Evolutionary conservation across 30 jellyfish, hydroid and myxozoan species (phyloP).

Genomic region (Aurelia coerulea): DNA sequence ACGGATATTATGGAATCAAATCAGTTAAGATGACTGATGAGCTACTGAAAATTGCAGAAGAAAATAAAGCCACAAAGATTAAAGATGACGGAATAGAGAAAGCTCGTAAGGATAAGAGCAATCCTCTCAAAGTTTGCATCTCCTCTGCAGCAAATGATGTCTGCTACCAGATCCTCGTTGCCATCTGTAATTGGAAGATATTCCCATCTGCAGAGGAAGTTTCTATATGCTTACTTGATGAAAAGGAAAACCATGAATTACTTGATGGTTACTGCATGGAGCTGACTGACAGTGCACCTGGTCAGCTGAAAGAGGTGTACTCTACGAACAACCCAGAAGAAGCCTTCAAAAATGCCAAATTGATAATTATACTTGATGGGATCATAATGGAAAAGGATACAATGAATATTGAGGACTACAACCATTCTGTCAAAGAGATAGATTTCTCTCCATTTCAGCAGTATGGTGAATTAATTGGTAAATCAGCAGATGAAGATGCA

Average conservation of each 20-base stretch:
- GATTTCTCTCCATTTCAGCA: conserved; percentile 27
- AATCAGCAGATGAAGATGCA: conserved; percentile 48
- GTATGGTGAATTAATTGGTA: conserved; percentile 59
- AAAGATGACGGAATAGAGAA: conserved; percentile 46
- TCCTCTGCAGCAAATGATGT: conserved; percentile 71
- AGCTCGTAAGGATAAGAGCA: conserved; percentile 22
- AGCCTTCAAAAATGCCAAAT: conserved; percentile 83
- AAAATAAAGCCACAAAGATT: conserved; percentile 61
- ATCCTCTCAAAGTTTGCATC: conserved; percentile 69
- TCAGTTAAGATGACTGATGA: conserved; percentile 77
- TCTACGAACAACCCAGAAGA: conserved; percentile 36
- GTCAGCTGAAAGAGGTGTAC: conserved; percentile 47
- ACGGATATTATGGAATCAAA: conserved; percentile 83
- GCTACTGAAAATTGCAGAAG: conserved; percentile 73
- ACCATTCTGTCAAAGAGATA: conserved; percentile 18
- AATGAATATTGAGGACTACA: background rate
- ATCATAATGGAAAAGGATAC: conserved; percentile 19
- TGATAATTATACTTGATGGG: conserved; percentile 64
- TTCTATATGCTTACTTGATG: conserved; percentile 60
- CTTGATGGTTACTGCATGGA: conserved; percentile 85
- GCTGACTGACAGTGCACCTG: conserved; percentile 87
- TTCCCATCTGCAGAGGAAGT: conserved; percentile 55
- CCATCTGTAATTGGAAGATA: conserved; percentile 28
- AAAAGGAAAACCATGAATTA: conserved; percentile 32
- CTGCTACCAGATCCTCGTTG: conserved; percentile 54